Conservation (phyloP, 2,113 vertebrate species). For the Poeciliopsis prolifica region DNA sequence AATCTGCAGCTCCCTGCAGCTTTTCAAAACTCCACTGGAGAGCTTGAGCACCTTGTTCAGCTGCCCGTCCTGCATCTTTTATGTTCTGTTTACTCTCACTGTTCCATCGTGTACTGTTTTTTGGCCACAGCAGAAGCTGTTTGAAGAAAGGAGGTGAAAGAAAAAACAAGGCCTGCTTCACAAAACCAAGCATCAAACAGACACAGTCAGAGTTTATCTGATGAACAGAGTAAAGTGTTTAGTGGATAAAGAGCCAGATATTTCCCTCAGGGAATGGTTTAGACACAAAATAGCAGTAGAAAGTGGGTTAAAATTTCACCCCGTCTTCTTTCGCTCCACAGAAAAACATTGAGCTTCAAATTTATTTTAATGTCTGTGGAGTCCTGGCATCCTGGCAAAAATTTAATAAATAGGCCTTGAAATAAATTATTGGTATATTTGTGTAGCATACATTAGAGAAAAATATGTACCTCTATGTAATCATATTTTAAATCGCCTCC, state of each 20-base stretch:
- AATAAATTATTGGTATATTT: neutral
- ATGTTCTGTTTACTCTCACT: slow-evolving; percentile 11
- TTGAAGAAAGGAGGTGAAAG: neutral
- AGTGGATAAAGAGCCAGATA: slow-evolving; percentile 1
- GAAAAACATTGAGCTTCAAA: neutral
- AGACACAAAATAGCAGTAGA: neutral
- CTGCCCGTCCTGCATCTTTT: neutral
- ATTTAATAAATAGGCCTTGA: neutral
- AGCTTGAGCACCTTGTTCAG: slow-evolving; percentile 1
- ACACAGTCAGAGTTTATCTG: slow-evolving; percentile 6
- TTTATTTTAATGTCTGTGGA: neutral
- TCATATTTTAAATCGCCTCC: neutral
- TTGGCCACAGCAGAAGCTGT: slow-evolving; percentile 4
- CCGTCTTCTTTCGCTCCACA: neutral
- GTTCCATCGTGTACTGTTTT: neutral
- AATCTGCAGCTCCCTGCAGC: slow-evolving; percentile 4
- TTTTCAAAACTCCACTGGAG: neutral
- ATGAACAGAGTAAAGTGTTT: slow-evolving; percentile 5
- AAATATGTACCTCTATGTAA: neutral
- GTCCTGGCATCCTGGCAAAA: neutral
- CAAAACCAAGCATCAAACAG: neutral
- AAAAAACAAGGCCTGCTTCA: neutral
- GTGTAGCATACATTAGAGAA: neutral
- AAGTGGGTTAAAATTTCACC: neutral
- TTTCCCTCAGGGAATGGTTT: slow-evolving; percentile 2